Base-by-base conservation (phyloP, 2,113 vertebrate species). In the Daubentonia madagascariensis region DNA sequence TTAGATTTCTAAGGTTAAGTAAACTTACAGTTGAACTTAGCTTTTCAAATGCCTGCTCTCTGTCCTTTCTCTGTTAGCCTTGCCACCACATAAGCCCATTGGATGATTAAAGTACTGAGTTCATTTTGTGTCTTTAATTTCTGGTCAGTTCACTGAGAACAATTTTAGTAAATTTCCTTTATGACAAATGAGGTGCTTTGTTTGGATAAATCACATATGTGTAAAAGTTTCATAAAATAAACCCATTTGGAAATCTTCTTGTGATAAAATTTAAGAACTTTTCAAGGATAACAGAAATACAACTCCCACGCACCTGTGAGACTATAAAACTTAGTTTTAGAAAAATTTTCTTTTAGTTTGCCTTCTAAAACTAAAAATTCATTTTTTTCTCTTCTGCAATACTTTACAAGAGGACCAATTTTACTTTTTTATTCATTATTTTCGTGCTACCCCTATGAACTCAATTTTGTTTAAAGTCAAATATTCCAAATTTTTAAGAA, bases 61-160 rank as follows among this genome's bases (percentile, higher is more conserved):
- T 68, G n/a, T 23, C 30, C n/a, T 68, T 80, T 45, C 6, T 76
- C n/a, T 63, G 22, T 54, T n/a, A 13, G 35, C 70, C 7, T 40
- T 12, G 35, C 65, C 22, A 61, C 65, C 68, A 68, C 28, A 30
- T 14, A 63, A 93, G 76, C 12, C 43, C 37, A 7, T 54, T 18
- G 37, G 48, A 67, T 37, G 13, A 93, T 40, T 52, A 40, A 96
- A 76, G 18, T 7, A 52, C 23, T 37, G 61, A 94, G 85, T 73
- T 93, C 28, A 93, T 81, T 92, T 54, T 83, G 40, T 91, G 68
- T 57, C 85, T 97, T 25, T 86, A 79, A 90, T 57, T 98, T 67
- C 14, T 61, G 35, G 12, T 70, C 75, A 73, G 73, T 59, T 96
- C 52, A 65, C 40, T 65, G 89, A 70, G 76, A 90, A 91, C 37